These are phyloP conservation scores for Hydrozoanthus tunicans DNA, from an alignment of 64 coral and sea anemone genomes.

Conservation along the genomic window DNA sequence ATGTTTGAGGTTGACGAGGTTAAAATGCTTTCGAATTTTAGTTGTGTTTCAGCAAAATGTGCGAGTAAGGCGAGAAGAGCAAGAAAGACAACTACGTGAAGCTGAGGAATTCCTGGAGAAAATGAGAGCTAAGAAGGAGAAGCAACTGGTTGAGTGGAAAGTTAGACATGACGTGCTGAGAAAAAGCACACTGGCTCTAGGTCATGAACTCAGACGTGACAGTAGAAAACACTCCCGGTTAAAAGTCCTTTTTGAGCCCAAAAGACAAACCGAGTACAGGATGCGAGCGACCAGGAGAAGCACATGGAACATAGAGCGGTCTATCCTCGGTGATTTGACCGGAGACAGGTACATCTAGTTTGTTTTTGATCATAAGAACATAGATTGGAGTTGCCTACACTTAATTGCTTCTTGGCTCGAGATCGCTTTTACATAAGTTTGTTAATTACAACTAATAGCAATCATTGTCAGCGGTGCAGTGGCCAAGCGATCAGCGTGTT, in stretches of 20 bases:
- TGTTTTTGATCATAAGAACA: not conserved
- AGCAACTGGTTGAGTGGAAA: slow-evolving; percentile 58
- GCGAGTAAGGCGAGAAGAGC: slow-evolving; percentile 28
- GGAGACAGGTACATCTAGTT: not conserved
- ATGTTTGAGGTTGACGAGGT: no score
- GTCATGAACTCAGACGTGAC: slow-evolving; percentile 12
- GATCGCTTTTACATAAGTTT: no score
- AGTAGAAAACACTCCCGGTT: not conserved
- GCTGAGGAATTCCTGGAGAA: slow-evolving; percentile 53
- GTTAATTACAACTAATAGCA: no score
- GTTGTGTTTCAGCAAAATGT: slow-evolving; percentile 44
- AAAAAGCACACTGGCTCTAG: slow-evolving; percentile 12
- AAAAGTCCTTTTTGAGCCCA: slow-evolving; percentile 32
- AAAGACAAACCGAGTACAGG: slow-evolving; percentile 33
- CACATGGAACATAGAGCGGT: slow-evolving; percentile 51
- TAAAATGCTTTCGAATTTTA: slow-evolving; percentile 7
- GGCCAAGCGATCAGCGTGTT: no score
- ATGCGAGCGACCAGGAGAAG: slow-evolving; percentile 9
- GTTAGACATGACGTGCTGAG: slow-evolving; percentile 52
- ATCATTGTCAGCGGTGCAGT: no score
- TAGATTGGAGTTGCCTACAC: no score
- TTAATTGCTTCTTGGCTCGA: no score
- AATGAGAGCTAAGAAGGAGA: slow-evolving; percentile 49
- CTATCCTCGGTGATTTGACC: slow-evolving; percentile 32
- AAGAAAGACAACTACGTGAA: slow-evolving; percentile 47